Base-by-base conservation (phyloP, 2,797 vertebrate genomes). In the Limnodromus scolopaceus region DNA sequence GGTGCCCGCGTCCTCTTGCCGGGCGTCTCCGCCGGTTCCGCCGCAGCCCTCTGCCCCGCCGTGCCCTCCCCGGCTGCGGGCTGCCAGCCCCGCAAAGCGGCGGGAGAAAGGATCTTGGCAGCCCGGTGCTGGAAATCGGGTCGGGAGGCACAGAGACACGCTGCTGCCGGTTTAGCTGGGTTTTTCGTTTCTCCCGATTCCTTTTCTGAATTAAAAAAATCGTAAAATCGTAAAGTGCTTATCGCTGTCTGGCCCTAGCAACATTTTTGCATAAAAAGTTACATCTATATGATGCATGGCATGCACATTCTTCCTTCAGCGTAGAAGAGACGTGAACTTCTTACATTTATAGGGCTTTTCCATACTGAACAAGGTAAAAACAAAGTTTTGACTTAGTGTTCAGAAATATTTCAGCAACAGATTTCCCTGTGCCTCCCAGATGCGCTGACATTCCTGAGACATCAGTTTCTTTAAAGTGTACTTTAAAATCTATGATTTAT, bases 391-490 rank as follows among this genome's bases (percentile, higher is more conserved):
- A 13, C 70, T 64, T 19, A 18, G 25, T 23, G 9, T 30, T 81
- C 6, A 32, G 80, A 63, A 92, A 79, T 76, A 76, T 69, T 58
- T 76, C 69, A 60, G 80, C 94, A 80, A 53, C 89, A 89, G 51
- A 84, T 95, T 93, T 78, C 54, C n/a, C 30, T 13, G 10, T 77
- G 53, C 39, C 28, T 86, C 54, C 39, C 28, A 10, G 65, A 81
- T 85, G 68, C 3, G 0, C 30, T 45, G 54, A 23, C 71, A 11
- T 75, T 84, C 43, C 51, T 30, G 63, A 51, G 23, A 23, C 24
- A 51, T 48, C 55, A 19, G 28, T 63, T 89, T 84, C 66, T 85
- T 66, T 48, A 32, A 68, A 57, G 19, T 5, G 32, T n/a, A 4
- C 28, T 53, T 58, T 72, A 66, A 61, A 68, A 92, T 76, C 34